Evolutionary conservation across 2,888 invertebrate species (phyloP).

Genomic region (Pycnomerus fuliginosus): DNA sequence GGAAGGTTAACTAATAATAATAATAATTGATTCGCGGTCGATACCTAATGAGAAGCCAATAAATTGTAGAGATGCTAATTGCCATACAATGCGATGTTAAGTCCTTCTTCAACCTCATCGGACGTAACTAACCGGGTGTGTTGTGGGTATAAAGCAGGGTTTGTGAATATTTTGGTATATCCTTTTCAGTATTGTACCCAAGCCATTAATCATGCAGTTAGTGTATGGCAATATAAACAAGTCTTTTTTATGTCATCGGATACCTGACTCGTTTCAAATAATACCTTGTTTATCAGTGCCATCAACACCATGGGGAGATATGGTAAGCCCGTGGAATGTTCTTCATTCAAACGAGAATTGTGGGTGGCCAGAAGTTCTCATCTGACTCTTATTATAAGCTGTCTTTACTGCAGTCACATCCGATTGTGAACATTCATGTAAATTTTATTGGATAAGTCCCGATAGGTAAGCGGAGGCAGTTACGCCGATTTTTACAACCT

Average conservation of each 20-base stretch:
- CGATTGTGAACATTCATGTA: constrained; percentile 27
- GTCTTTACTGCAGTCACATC: constrained; percentile 21
- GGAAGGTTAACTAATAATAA: too few relatives aligned
- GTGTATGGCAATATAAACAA: constrained; percentile 55
- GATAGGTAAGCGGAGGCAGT: constrained; percentile 22
- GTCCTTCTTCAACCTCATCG: constrained; percentile 5
- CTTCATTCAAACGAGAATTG: constrained; percentile 37
- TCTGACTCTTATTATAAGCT: constrained; percentile 23
- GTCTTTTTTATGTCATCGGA: constrained; percentile 57
- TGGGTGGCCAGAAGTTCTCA: constrained; percentile 41
- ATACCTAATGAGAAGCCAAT: too few relatives aligned
- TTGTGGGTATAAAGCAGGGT: constrained; percentile 39
- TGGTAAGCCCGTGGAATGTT: constrained; percentile 40
- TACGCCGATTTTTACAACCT: constrained; percentile 25
- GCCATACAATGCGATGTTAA: constrained; percentile 10
- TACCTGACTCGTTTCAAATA: constrained; percentile 53
- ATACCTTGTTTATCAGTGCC: constrained; percentile 55
- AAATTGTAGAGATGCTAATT: constrained; percentile 4
- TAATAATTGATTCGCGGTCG: too few relatives aligned
- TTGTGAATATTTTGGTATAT: constrained; percentile 42
- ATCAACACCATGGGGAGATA: constrained; percentile 53
- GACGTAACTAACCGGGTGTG: constrained; percentile 13
- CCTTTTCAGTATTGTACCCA: constrained; percentile 46
- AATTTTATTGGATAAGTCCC: constrained; percentile 29
- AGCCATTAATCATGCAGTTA: constrained; percentile 53